Evolutionary conservation across 2,797 vertebrate genomes (phyloP), one percentile per base, ranked within the genome.

Genomic region (Lepus townsendii): DNA sequence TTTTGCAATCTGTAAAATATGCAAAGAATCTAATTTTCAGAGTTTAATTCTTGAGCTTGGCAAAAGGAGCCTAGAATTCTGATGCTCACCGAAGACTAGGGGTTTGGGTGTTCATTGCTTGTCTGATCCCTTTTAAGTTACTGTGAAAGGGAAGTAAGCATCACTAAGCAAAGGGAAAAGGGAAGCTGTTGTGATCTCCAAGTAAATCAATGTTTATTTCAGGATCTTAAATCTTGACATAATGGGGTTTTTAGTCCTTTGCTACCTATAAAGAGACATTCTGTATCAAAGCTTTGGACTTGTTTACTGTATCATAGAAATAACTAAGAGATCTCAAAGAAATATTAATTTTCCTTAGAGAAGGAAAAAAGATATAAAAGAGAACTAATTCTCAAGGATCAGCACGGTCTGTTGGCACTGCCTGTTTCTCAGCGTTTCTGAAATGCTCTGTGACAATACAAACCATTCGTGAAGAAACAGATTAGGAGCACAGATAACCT

Each of bases 1-100:
- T 82, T 91, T 88, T 32, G 32, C 20, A 82, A 88, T 72, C 24
- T 80, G 1, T 83, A 68, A 91, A 72, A 68, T 13, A 80, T 32
- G 63, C 20, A 85, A 78, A 89, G 60, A 88, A 88, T 54, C 93
- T 5, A 82, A 5, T 94, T 88, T 93, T 79, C 66, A 83, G 68
- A 47, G 16, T 82, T 83, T 54, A 77, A 76, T 88, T 10, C 19
- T 78, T 60, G 76, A 62, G 17, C 52, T 42, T 42, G 54, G 27
- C 60, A 35, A 35, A 35, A 42, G 42, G 42, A 42, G 42, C 42
- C 42, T 47, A 66, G 20, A 82, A 68, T 62, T n/a, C 32, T 68
- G 38, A 9, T 42, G 32, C 24, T 82, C 65, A 14, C 42, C 20
- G 63, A 76, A 69, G 32, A 82, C 42, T 30, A 20, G 20, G 14